These are phyloP conservation scores for Myotis brandtii DNA, from an alignment of 2,113 vertebrate species.

Conservation along the genomic window DNA sequence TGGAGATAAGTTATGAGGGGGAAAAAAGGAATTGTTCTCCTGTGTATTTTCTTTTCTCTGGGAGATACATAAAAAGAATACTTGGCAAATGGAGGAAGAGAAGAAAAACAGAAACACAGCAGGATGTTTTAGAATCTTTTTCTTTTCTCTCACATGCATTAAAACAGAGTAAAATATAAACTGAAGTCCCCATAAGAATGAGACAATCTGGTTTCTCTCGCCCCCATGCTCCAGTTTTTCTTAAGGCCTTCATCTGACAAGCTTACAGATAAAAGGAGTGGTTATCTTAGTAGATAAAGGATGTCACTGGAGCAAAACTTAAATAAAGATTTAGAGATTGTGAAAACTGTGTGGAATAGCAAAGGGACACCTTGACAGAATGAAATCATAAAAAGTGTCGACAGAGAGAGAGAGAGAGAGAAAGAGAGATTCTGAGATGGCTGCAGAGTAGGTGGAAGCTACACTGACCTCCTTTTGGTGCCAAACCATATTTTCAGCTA, in stretches of 20 bases:
- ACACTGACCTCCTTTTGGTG: not conserved
- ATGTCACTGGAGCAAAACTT: conserved; percentile 70
- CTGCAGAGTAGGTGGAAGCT: not conserved
- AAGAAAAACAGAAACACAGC: not conserved
- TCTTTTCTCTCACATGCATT: not conserved
- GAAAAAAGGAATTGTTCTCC: conserved; percentile 8
- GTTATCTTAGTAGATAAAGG: conserved; percentile 75
- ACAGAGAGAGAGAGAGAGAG: too few species aligned
- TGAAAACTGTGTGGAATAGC: conserved; percentile 25
- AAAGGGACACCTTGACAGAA: conserved; percentile 67
- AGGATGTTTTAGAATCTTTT: not conserved
- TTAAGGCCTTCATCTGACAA: conserved; percentile 64
- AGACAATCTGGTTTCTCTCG: not conserved
- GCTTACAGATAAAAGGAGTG: conserved; percentile 69
- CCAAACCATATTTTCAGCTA: not conserved
- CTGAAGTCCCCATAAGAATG: conserved; percentile 19
- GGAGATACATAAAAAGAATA: not conserved
- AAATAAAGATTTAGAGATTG: conserved; percentile 70
- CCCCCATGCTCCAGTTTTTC: not conserved
- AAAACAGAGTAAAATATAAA: conserved; percentile 18
- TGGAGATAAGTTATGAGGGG: conserved; percentile 49
- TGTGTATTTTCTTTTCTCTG: not conserved
- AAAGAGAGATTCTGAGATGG: not conserved
- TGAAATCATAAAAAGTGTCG: conserved; percentile 9
- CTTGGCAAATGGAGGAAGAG: not conserved